A percentile compares a stretch with the other conserved stretches of the same genome.
Conservation (phyloP, 2,797 vertebrate genomes). For the Meda fulgida region DNA sequence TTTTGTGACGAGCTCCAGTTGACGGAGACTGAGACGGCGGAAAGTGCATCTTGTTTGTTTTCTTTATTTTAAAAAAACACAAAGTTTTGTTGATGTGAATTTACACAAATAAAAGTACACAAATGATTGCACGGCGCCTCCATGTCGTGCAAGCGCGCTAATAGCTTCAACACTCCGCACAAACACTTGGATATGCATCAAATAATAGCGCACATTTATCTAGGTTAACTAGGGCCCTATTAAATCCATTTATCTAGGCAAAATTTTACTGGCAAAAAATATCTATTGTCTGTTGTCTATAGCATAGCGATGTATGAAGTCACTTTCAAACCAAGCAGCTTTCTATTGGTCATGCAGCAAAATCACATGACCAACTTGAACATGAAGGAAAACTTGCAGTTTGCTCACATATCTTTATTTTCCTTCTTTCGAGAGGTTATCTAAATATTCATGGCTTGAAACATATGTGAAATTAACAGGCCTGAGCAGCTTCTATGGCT, state of each 20-base stretch:
- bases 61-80: background rate
- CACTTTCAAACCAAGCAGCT: constrained; percentile 6
- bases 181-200: background rate
- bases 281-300: background rate
- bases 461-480: background rate
- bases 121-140: background rate
- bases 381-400: background rate
- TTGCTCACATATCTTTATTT: background rate
- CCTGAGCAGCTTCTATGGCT: no score
- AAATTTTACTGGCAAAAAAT: background rate
- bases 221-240: background rate
- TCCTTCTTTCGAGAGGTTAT: background rate
- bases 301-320: background rate
- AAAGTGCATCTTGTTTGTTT: background rate
- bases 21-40: background rate
- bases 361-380: background rate
- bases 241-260: no score
- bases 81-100: background rate
- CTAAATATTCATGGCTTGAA: background rate
- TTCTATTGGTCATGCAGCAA: background rate
- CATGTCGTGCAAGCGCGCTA: background rate
- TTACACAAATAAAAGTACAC: background rate
- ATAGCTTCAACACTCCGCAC: background rate
- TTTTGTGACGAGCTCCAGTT: background rate
- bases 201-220: background rate